Base-by-base conservation (phyloP, 2,113 vertebrate genomes). In the Crocuta crocuta region DNA sequence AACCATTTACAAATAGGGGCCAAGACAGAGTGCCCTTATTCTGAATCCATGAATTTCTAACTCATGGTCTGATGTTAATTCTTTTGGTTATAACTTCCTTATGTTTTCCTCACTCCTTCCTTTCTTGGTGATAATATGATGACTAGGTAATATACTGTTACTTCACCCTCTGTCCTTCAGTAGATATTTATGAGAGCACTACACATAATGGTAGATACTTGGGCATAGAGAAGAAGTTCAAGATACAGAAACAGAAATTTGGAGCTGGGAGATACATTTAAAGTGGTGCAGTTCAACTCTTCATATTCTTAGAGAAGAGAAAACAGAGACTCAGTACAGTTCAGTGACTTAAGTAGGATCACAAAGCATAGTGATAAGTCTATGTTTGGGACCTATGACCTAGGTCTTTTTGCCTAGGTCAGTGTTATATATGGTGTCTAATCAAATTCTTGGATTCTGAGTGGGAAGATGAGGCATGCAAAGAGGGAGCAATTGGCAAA, bases 71-170 rank as follows among this genome's bases (percentile, higher is more conserved):
- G 88, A 88, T 73, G 68, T 97, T 96, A 97, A 89, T 93, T 94
- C 96, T 91, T 84, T 94, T 93, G 68, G 68, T 93, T 80, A 45
- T 91, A 74, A 33, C 45, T 97, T 74, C 78, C 35, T 76, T 97
- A n/a, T 45, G 48, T 82, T 95, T 92, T 68, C 15, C 68, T 65
- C 2, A 43, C 7, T 19, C 10, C 12, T 88, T 92, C 53, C 88
- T 81, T 95, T 85, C 39, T 61, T 97, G 66, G n/a, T 93, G 45
- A 35, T 87, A 84, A 68, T 79, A 68, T 86, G 45, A 66, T 74
- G 31, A 39, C 13, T 39, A 80, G 4, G 48, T 89, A 93, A 94
- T 53, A 31, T 39, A 73, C 84, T 68, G 48, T 21, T 80, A 35
- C 85, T 86, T 93, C 61, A 89, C 31, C 11, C 10, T 85, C 71